A percentile compares a stretch with the other conserved stretches of the same genome.
Conservation (phyloP, 1,140 invertebrate species). For the Phthorimaea operculella region DNA sequence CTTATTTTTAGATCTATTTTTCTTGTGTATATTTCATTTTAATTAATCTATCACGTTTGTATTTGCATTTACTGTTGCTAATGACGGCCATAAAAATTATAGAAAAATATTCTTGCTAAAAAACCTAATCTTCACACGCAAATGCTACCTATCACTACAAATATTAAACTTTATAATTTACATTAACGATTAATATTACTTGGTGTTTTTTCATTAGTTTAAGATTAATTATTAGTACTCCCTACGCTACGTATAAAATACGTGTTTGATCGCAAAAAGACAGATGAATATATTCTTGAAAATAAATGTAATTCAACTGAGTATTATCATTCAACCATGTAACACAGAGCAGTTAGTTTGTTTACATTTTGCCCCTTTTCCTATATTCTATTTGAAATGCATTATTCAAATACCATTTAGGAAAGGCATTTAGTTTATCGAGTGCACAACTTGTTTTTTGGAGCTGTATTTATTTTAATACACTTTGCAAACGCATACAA, state of each 20-base stretch:
- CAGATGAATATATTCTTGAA: not conserved
- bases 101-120: not conserved
- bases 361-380: not conserved
- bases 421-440: not conserved
- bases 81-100: no score
- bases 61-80: not conserved
- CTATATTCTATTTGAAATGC: not conserved
- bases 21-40: not conserved
- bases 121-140: not conserved
- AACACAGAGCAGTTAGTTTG: not conserved
- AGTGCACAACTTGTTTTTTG: no score
- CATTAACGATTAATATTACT: conserved; percentile 4
- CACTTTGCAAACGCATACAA: no score
- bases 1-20: not conserved
- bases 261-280: not conserved
- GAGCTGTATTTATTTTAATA: no score
- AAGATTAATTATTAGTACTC: conserved; percentile 4
- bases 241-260: not conserved
- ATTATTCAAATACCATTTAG: not conserved
- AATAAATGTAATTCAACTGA: not conserved
- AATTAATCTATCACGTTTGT: not conserved
- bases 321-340: not conserved
- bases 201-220: conserved; percentile 4
- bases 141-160: not conserved
- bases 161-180: not conserved